A percentile compares a stretch with the other conserved stretches of the same genome.
These are phyloP conservation scores for Gavialis gangeticus DNA, from an alignment of 2,113 vertebrate species.

Conservation along the genomic window DNA sequence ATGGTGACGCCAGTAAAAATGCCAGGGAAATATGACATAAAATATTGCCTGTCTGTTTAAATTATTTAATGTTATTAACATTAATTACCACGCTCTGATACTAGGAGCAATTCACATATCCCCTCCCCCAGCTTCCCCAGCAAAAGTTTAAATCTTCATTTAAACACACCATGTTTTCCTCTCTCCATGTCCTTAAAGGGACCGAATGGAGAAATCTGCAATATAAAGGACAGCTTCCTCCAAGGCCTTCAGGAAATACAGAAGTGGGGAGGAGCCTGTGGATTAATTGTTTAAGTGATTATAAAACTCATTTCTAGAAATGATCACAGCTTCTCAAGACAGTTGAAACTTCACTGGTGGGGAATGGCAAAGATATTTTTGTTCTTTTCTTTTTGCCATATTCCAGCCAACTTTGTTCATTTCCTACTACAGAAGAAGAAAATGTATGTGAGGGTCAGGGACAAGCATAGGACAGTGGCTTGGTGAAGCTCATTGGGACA, in stretches of 20 bases:
- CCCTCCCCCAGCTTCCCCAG: slow-evolving; percentile 14
- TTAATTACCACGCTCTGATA: slow-evolving; percentile 39
- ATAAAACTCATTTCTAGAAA: neutral
- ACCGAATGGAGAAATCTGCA: neutral
- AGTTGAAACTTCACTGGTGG: neutral
- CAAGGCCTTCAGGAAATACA: neutral
- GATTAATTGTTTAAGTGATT: neutral
- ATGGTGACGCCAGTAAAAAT: slow-evolving; percentile 52
- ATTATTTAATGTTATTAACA: slow-evolving; percentile 62
- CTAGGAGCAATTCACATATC: neutral
- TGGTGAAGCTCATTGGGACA: neutral
- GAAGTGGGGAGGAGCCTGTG: neutral
- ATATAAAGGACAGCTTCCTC: neutral
- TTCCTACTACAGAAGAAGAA: neutral
- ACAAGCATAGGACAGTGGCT: neutral
- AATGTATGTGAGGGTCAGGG: neutral
- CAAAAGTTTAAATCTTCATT: slow-evolving; percentile 3
- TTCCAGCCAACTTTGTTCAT: neutral
- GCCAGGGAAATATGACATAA: slow-evolving; percentile 45
- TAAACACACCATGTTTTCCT: neutral
- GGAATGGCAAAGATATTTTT: neutral
- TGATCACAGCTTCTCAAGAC: neutral
- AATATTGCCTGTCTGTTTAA: slow-evolving; percentile 62
- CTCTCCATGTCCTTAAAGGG: neutral
- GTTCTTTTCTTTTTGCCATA: neutral